These are phyloP conservation scores for Armadillidium nasatum DNA, from an alignment of 1,140 invertebrate genomes.

Conservation along the genomic window DNA sequence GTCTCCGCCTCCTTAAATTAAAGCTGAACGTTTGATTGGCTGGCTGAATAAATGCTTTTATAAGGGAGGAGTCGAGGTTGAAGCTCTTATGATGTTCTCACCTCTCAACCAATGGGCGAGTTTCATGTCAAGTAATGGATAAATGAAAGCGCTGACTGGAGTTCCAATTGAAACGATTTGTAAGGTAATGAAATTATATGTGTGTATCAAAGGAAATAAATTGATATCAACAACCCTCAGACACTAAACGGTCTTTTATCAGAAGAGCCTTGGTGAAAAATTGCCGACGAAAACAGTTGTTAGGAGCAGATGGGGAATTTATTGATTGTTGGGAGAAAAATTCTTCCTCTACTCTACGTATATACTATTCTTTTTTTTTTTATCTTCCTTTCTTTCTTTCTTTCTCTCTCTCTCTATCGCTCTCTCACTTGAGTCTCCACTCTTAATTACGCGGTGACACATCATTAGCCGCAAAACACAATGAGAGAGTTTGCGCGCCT, in stretches of 20 bases:
- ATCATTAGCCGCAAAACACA: constrained; percentile 7
- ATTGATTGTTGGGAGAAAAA: constrained; percentile 9
- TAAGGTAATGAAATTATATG: constrained; percentile 46
- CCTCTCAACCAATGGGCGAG: neutral
- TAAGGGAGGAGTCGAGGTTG: constrained; percentile 3
- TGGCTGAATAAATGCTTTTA: neutral
- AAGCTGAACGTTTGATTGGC: neutral
- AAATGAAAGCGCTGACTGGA: constrained; percentile 44
- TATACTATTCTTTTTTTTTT: too few species aligned
- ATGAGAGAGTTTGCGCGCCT: neutral
- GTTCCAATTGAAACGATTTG: constrained; percentile 46
- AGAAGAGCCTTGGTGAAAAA: constrained; percentile 41
- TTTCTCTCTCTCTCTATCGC: too few species aligned
- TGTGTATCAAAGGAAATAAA: constrained; percentile 46
- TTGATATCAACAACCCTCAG: constrained; percentile 45
- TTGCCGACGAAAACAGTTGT: constrained; percentile 43
- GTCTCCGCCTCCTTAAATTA: neutral
- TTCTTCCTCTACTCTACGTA: neutral
- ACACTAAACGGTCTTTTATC: constrained; percentile 45
- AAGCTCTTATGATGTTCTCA: constrained; percentile 8
- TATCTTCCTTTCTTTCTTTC: too few species aligned
- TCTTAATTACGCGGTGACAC: neutral
- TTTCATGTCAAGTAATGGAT: constrained; percentile 39
- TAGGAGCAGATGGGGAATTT: constrained; percentile 33
- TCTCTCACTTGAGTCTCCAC: neutral